These are phyloP conservation scores for Hucho hucho DNA, from an alignment of 2,113 vertebrate genomes.

Conservation along the genomic window DNA sequence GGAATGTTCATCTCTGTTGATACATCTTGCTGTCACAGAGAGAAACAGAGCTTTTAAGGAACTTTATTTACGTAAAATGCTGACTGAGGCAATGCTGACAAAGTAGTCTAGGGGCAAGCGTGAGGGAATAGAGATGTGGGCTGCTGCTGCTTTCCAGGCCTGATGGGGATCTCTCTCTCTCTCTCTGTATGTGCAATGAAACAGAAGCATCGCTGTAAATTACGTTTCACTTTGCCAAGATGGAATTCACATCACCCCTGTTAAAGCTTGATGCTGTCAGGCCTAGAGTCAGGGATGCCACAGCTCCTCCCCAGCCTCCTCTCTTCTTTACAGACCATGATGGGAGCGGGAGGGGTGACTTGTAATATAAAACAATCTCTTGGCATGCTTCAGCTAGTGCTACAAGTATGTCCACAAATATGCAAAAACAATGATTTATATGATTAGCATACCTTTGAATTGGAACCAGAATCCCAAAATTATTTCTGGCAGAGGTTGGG, in stretches of 20 bases:
- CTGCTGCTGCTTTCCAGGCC: not conserved
- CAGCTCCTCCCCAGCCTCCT: not conserved
- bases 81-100: slow-evolving; percentile 21
- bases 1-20: not conserved
- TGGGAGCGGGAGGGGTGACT: not conserved
- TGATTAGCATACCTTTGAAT: not conserved
- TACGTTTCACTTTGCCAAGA: slow-evolving; percentile 21
- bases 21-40: not conserved
- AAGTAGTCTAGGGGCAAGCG: not conserved
- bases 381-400: slow-evolving; percentile 31
- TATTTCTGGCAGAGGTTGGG: slow-evolving; percentile 27
- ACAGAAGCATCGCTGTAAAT: slow-evolving; percentile 22
- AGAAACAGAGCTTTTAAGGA: slow-evolving; percentile 8
- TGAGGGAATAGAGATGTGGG: not conserved
- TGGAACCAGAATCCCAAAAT: slow-evolving; percentile 28
- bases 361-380: slow-evolving; percentile 35
- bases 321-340: slow-evolving; percentile 8
- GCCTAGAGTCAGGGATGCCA: slow-evolving; percentile 8
- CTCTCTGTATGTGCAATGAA: not conserved
- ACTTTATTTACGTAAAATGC: not conserved
- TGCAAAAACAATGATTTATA: slow-evolving; percentile 49
- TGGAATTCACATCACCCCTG: slow-evolving; percentile 6
- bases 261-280: slow-evolving; percentile 17
- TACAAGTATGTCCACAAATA: slow-evolving; percentile 43
- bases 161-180: not conserved